A percentile compares a stretch with the other conserved stretches of the same genome.
Conservation (phyloP, 2,888 invertebrate genomes). For the Aphelenchoides bicaudatus region DNA sequence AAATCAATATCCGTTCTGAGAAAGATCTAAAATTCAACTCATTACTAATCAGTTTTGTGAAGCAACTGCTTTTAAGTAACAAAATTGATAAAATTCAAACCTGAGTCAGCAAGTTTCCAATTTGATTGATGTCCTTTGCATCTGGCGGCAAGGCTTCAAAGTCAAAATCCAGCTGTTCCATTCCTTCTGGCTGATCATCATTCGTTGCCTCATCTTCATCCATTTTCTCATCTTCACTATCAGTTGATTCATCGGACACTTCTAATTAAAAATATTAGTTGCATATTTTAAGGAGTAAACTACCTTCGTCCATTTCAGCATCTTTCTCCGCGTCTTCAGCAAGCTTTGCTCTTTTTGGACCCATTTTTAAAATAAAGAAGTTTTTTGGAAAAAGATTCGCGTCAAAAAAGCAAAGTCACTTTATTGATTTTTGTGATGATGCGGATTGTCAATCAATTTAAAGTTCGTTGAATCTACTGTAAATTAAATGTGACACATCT, state of each 20-base stretch:
- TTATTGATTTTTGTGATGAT: no score
- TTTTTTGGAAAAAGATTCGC: no score
- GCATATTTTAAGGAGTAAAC: background rate
- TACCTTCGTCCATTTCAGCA: background rate
- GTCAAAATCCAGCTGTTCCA: slow-evolving; percentile 44
- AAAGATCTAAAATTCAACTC: slow-evolving; percentile 41
- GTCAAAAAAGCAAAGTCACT: no score
- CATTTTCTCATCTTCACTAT: slow-evolving; percentile 15
- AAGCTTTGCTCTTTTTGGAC: no score
- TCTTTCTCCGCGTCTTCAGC: no score
- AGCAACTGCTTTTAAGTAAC: slow-evolving; percentile 5
- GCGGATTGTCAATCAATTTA: no score
- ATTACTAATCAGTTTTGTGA: background rate
- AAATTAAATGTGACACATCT: no score
- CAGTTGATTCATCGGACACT: slow-evolving; percentile 11
- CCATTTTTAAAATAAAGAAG: no score
- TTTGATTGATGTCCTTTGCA: slow-evolving; percentile 44
- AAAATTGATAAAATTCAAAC: slow-evolving; percentile 23
- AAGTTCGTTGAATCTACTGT: no score
- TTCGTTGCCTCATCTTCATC: slow-evolving; percentile 28
- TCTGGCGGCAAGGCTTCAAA: slow-evolving; percentile 50
- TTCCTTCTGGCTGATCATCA: slow-evolving; percentile 29
- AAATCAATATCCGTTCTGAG: slow-evolving; percentile 47
- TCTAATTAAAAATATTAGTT: slow-evolving; percentile 16
- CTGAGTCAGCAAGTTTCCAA: slow-evolving; percentile 51